These are phyloP conservation scores for Tryphoninae sp. DNA, from an alignment of 2,888 invertebrate genomes.

Conservation along the genomic window DNA sequence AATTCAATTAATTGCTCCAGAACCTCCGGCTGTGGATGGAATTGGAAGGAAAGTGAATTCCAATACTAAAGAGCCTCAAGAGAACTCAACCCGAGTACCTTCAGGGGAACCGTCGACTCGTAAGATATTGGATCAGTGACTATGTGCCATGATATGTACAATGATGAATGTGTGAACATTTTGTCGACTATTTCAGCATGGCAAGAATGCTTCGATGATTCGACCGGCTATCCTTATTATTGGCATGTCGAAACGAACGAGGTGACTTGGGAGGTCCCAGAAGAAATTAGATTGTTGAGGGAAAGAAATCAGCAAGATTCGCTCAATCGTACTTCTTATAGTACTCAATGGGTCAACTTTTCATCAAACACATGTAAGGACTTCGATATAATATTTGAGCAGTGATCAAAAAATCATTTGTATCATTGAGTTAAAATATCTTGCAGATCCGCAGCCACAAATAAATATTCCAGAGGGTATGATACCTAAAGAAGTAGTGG, in stretches of 20 bases:
- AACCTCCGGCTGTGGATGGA: conserved; percentile 48
- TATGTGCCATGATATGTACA: not conserved
- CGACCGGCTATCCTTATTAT: conserved; percentile 85
- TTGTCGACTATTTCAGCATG: conserved; percentile 81
- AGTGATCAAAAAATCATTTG: conserved; percentile 36
- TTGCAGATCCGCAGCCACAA: conserved; percentile 75
- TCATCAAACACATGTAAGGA: conserved; percentile 70
- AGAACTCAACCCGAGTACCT: conserved; percentile 17
- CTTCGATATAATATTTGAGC: not conserved
- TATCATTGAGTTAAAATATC: conserved; percentile 8
- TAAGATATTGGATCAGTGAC: conserved; percentile 1
- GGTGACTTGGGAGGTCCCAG: conserved; percentile 86
- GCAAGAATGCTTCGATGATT: conserved; percentile 86
- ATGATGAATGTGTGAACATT: conserved; percentile 1
- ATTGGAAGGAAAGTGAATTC: conserved; percentile 38
- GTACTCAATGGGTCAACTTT: conserved; percentile 71
- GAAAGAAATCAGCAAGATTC: conserved; percentile 68
- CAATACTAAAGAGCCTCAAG: conserved; percentile 37
- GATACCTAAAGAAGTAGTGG: conserved; percentile 79
- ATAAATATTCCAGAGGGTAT: conserved; percentile 79
- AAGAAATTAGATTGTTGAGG: conserved; percentile 75
- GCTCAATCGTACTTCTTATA: conserved; percentile 65
- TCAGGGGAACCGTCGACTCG: conserved; percentile 47
- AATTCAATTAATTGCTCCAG: conserved; percentile 77
- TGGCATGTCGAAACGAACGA: conserved; percentile 86